Conservation (phyloP, 2,888 invertebrate genomes). For the Euspilapteryx auroguttella region DNA sequence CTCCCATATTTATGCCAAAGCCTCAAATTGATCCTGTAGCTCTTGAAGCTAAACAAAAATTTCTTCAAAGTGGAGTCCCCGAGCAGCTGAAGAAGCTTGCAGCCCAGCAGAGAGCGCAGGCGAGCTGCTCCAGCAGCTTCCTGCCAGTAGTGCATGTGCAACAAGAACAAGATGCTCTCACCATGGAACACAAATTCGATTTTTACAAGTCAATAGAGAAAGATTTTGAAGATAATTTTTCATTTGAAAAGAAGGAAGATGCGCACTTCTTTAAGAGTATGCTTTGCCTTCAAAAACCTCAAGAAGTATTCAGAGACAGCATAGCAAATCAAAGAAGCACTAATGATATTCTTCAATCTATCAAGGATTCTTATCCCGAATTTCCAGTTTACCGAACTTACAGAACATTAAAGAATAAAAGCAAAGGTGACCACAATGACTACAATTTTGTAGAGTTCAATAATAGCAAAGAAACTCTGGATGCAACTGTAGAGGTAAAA, state of each 20-base stretch:
- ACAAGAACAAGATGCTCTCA: slow-evolving; percentile 25
- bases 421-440: slow-evolving; percentile 37
- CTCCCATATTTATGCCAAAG: slow-evolving; percentile 71
- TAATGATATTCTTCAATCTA: slow-evolving; percentile 30
- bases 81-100: slow-evolving; percentile 62
- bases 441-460: slow-evolving; percentile 27
- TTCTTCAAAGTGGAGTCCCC: slow-evolving; percentile 73
- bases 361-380: slow-evolving; percentile 60
- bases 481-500: slow-evolving; percentile 19
- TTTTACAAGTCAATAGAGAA: not conserved
- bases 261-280: not conserved
- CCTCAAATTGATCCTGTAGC: slow-evolving; percentile 58
- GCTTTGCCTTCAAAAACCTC: not conserved
- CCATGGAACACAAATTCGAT: not conserved
- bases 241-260: not conserved
- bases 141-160: slow-evolving; percentile 67
- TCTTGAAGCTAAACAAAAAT: slow-evolving; percentile 67
- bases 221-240: not conserved
- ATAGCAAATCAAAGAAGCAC: not conserved
- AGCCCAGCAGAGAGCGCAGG: slow-evolving; percentile 40
- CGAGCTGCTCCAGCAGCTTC: slow-evolving; percentile 48
- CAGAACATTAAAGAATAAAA: slow-evolving; percentile 60
- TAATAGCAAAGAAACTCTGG: slow-evolving; percentile 38
- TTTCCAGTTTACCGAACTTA: slow-evolving; percentile 70
- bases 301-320: too few relatives aligned